Percentiles rank a stretch among this genome's conserved stretches.
Conservation (phyloP, 2,888 invertebrate species). For the Ferdinandea cuprea region DNA sequence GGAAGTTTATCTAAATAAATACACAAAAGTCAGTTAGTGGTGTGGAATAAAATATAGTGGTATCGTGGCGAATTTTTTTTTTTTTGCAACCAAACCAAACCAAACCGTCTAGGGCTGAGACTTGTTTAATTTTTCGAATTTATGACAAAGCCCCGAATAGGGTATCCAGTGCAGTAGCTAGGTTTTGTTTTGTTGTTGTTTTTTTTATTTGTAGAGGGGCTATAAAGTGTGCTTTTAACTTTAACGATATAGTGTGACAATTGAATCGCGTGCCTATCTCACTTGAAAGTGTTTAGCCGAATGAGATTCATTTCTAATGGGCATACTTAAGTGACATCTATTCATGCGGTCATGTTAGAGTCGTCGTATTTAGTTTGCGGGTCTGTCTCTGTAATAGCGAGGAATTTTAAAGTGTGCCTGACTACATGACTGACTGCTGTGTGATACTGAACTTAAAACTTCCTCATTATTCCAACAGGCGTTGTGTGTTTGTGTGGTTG, state of each 20-base stretch:
- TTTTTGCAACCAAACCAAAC: slow-evolving; percentile 27
- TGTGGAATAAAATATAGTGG: slow-evolving; percentile 16
- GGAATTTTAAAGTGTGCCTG: slow-evolving; percentile 63
- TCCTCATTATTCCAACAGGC: slow-evolving; percentile 70
- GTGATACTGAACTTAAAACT: slow-evolving; percentile 66
- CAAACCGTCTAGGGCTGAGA: slow-evolving; percentile 13
- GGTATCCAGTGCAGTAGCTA: slow-evolving; percentile 46
- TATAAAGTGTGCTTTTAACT: slow-evolving; percentile 39
- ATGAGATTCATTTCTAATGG: slow-evolving; percentile 74
- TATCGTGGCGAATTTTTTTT: not conserved
- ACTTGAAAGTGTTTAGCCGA: slow-evolving; percentile 78
- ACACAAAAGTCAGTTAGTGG: not conserved
- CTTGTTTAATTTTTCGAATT: slow-evolving; percentile 49
- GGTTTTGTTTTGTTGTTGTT: too few species aligned
- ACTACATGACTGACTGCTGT: slow-evolving; percentile 51
- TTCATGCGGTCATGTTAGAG: slow-evolving; percentile 68
- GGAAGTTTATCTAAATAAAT: slow-evolving; percentile 7
- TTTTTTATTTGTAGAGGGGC: slow-evolving; percentile 41
- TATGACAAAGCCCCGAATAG: slow-evolving; percentile 39
- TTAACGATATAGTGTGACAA: slow-evolving; percentile 76
- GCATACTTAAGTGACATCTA: slow-evolving; percentile 73
- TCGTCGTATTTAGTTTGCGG: slow-evolving; percentile 52
- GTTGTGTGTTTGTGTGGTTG: slow-evolving; percentile 56
- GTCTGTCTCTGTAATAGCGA: slow-evolving; percentile 31
- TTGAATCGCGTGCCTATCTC: slow-evolving; percentile 82